Conservation (phyloP, 2,888 invertebrate genomes). For the Sphinx pinastri region DNA sequence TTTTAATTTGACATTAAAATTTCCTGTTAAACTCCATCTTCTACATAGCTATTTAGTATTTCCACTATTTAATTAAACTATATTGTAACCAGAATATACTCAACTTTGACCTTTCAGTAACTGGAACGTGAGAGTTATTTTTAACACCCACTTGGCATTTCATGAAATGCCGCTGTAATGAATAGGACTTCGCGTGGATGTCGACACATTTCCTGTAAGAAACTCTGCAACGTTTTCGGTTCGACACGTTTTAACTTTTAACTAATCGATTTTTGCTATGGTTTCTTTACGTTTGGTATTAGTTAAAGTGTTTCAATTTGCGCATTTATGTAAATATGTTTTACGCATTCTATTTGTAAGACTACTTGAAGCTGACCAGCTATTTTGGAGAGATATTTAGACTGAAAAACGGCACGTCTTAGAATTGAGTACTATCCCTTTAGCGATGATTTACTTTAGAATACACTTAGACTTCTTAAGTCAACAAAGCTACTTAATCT, state of each 20-base stretch:
- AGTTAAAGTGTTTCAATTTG: no score
- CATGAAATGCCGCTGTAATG: conserved; percentile 33
- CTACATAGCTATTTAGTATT: neutral
- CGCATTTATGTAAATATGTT: no score
- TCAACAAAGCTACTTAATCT: no score
- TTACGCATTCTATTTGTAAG: no score
- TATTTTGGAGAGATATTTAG: no score
- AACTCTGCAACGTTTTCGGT: neutral
- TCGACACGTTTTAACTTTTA: neutral
- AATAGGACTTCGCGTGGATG: neutral
- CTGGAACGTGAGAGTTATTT: conserved; percentile 36
- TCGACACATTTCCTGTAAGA: conserved; percentile 1
- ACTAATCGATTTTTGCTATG: neutral
- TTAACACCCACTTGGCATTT: conserved; percentile 39
- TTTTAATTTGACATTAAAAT: no score
- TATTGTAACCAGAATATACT: conserved; percentile 32
- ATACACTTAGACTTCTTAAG: no score
- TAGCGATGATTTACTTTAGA: no score
- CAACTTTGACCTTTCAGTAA: conserved; percentile 39
- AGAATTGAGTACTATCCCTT: no score
- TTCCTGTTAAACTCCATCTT: neutral
- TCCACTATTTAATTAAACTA: conserved; percentile 15
- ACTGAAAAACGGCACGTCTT: no score
- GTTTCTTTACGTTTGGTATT: neutral
- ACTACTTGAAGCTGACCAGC: no score